Conservation (phyloP, 2,113 vertebrate genomes). For the Gambusia affinis region DNA sequence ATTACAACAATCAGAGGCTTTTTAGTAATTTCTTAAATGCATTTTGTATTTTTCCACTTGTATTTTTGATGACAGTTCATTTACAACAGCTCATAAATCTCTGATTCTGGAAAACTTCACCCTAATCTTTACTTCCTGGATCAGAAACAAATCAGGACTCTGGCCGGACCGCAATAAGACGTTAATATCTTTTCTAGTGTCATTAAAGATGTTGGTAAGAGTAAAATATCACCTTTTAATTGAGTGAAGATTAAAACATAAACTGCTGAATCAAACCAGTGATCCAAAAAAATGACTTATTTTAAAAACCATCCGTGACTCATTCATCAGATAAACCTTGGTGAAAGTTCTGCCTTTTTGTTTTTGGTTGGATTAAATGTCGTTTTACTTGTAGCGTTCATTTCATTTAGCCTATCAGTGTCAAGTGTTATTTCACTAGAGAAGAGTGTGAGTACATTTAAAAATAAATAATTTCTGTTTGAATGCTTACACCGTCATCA, state of each 20-base stretch:
- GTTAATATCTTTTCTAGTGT: no score
- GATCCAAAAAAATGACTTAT: no score
- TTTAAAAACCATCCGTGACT: neutral
- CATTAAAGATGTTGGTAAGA: neutral
- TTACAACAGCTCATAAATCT: neutral
- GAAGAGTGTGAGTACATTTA: neutral
- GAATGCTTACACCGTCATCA: no score
- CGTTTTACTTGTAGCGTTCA: neutral
- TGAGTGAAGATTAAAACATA: neutral
- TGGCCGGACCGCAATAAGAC: no score
- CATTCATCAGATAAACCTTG: neutral
- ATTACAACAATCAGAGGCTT: no score
- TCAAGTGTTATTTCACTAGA: neutral
- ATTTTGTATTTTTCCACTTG: neutral
- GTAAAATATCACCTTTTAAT: neutral
- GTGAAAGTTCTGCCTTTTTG: neutral
- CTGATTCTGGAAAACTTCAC: neutral
- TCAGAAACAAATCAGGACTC: no score
- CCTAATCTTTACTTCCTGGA: no score
- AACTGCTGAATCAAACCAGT: no score
- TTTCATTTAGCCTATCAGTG: neutral
- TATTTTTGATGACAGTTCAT: neutral
- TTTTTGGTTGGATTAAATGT: no score
- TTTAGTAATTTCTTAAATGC: neutral
- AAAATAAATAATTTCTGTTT: neutral